These are phyloP conservation scores for Takifugu flavidus DNA, from an alignment of 2,113 vertebrate species.

Conservation along the genomic window DNA sequence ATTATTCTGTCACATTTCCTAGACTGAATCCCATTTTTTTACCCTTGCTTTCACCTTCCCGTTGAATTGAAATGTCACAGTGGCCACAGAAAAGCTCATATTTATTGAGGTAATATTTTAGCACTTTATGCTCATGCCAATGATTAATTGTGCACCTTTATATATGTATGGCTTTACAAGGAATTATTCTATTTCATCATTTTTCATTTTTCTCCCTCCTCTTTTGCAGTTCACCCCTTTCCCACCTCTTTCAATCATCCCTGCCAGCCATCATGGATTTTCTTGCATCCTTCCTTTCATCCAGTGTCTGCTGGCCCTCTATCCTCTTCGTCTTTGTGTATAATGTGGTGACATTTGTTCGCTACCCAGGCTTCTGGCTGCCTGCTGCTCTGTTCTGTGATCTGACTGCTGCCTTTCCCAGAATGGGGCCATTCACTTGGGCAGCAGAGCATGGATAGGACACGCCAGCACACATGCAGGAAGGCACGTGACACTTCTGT, in stretches of 20 bases:
- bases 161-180: too few relatives aligned
- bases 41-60: neutral
- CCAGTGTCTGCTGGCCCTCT: slow-evolving; percentile 9
- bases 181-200: too few relatives aligned
- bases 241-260: neutral
- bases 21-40: neutral
- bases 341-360: slow-evolving; percentile 68
- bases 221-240: neutral
- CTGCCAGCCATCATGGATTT: slow-evolving; percentile 1
- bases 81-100: neutral
- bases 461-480: slow-evolving; percentile 17
- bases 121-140: too few relatives aligned
- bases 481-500: neutral
- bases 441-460: slow-evolving; percentile 36
- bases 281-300: slow-evolving; percentile 10
- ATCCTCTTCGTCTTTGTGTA: slow-evolving; percentile 12
- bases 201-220: neutral
- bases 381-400: slow-evolving; percentile 68
- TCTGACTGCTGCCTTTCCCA: slow-evolving; percentile 60
- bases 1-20: neutral
- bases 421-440: slow-evolving; percentile 64
- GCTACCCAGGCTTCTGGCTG: slow-evolving; percentile 61
- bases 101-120: neutral
- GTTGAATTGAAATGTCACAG: neutral
- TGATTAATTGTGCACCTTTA: too few relatives aligned